Evolutionary conservation across 1,140 invertebrate genomes (phyloP).

Genomic region (Meteorus sp.): DNA sequence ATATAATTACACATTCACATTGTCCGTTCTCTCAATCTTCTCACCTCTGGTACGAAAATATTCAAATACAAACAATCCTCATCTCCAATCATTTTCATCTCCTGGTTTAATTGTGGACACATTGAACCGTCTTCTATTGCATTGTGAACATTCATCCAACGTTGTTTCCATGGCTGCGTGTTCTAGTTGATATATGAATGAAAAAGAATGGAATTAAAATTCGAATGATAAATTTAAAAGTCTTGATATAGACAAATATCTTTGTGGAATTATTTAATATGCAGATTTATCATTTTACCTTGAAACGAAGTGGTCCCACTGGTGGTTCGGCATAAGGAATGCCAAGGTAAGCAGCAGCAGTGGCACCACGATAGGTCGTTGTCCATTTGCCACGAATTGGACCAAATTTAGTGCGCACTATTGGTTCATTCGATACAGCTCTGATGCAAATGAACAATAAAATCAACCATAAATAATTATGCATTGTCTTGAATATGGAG

Average conservation of each 20-base stretch:
- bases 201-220: not conserved
- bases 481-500: too few relatives aligned
- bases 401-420: constrained; percentile 41
- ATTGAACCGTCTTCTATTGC: constrained; percentile 43
- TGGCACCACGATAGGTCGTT: constrained; percentile 17
- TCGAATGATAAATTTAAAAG: not conserved
- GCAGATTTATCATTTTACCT: constrained; percentile 33
- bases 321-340: constrained; percentile 51
- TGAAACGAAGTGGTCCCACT: constrained; percentile 40
- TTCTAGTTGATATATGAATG: constrained; percentile 34
- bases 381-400: constrained; percentile 39
- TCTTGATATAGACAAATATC: not conserved
- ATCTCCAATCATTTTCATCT: constrained; percentile 30
- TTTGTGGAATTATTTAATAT: not conserved
- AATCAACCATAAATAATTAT: not conserved
- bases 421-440: constrained; percentile 7
- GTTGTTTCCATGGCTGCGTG: constrained; percentile 40
- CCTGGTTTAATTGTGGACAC: constrained; percentile 44
- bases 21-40: too few relatives aligned
- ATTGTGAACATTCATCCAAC: constrained; percentile 42
- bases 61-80: constrained; percentile 55
- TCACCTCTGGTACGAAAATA: constrained; percentile 49
- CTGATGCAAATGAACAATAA: constrained; percentile 8
- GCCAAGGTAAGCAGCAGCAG: constrained; percentile 43
- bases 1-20: too few relatives aligned